phyloP scores from a whole-genome alignment of 1,140 invertebrate species.

The Tyrophagus putrescentiae region DNA sequence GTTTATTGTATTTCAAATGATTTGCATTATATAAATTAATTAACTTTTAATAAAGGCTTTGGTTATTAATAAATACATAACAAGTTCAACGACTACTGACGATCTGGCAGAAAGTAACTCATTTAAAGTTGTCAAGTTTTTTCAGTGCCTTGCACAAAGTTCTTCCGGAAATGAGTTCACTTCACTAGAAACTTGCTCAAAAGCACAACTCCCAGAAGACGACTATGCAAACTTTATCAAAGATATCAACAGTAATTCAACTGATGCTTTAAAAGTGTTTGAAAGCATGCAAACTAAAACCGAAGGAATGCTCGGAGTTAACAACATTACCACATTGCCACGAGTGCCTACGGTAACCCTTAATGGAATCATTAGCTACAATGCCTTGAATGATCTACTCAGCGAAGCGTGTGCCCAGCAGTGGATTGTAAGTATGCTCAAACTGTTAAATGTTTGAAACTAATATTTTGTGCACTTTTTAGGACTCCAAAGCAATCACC shows the following conservation, averaged over 20 bases:
- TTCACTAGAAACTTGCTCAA: constrained; percentile 13
- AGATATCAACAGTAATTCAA: not conserved
- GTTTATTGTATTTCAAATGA: not conserved
- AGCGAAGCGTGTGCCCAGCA: constrained; percentile 11
- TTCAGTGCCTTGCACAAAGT: not conserved
- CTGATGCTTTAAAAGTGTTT: not conserved
- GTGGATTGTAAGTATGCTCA: constrained; percentile 5
- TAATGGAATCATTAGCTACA: not conserved
- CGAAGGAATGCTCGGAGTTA: not conserved
- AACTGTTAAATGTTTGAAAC: too few species aligned
- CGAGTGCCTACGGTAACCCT: constrained; percentile 3
- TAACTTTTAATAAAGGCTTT: constrained; percentile 20
- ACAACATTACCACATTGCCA: not conserved
- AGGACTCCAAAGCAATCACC: not conserved
- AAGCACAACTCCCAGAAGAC: constrained; percentile 1
- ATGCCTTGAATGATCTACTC: constrained; percentile 20
- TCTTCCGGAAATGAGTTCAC: constrained; percentile 1
- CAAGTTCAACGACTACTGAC: not conserved
- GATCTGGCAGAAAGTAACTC: constrained; percentile 9
- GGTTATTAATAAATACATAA: constrained; percentile 10
- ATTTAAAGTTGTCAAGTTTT: constrained; percentile 16
- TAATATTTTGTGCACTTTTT: not conserved
- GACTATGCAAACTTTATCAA: not conserved
- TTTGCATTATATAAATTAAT: too few species aligned
- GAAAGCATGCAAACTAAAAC: constrained; percentile 14